phyloP scores from a whole-genome alignment of 2,113 vertebrate species.

The Gila orcuttii region DNA sequence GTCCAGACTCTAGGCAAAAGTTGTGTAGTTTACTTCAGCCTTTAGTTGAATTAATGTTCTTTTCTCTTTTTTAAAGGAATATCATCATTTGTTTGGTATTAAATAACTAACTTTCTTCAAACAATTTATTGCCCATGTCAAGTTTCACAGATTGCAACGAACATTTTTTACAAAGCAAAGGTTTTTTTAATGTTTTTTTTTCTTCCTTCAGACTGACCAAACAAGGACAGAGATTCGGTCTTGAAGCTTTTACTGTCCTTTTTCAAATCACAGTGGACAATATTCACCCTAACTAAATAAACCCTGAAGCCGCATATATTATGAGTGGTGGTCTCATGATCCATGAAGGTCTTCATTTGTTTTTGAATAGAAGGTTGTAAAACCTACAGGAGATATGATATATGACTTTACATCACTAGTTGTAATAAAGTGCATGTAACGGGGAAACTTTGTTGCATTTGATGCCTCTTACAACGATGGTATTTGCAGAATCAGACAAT shows the following conservation, averaged over 20 bases:
- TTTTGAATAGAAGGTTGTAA: neutral
- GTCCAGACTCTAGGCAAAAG: neutral
- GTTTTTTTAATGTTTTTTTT: neutral
- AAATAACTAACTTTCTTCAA: too few species aligned
- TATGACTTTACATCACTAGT: neutral
- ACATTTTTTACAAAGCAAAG: neutral
- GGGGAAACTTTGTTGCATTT: neutral
- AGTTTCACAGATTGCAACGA: neutral
- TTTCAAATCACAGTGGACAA: neutral
- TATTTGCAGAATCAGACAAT: neutral
- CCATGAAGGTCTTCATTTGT: neutral
- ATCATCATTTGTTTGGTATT: too few species aligned
- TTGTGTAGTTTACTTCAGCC: neutral
- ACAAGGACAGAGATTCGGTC: neutral
- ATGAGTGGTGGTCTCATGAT: too few species aligned
- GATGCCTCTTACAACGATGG: neutral
- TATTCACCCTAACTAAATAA: neutral
- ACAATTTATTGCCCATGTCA: neutral
- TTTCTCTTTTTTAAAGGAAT: neutral
- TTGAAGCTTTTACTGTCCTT: neutral
- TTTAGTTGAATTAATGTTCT: neutral
- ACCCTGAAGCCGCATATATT: neutral
- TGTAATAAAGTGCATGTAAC: constrained; percentile 12
- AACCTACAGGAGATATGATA: neutral
- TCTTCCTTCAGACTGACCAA: neutral